These are phyloP conservation scores for Cyprinodon brontotheroides DNA, from an alignment of 2,113 vertebrate species.

Conservation along the genomic window DNA sequence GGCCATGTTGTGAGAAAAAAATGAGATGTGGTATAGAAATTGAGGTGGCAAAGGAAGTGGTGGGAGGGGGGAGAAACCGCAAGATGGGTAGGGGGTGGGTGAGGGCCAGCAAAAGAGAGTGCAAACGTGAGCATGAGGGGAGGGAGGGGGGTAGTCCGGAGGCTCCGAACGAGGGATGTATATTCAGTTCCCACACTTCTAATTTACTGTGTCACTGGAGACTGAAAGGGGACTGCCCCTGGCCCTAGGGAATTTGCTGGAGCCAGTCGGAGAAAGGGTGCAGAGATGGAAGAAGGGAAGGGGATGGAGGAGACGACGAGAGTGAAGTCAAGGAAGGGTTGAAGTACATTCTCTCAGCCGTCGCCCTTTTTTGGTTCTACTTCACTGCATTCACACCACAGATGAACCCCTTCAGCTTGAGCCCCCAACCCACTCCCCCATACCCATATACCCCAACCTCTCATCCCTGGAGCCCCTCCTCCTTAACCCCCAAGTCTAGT, in stretches of 20 bases:
- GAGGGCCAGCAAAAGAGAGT: constrained; percentile 66
- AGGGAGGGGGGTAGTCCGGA: constrained; percentile 43
- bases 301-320: constrained; percentile 22
- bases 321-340: constrained; percentile 48
- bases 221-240: constrained; percentile 83
- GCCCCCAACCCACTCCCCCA: constrained; percentile 13
- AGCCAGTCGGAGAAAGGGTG: constrained; percentile 67
- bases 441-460: constrained; percentile 54
- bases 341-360: constrained; percentile 74
- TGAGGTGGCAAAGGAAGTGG: constrained; percentile 59
- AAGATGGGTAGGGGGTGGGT: constrained; percentile 54
- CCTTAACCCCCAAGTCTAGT: constrained; percentile 55
- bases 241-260: constrained; percentile 70
- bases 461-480: constrained; percentile 68
- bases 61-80: constrained; percentile 32
- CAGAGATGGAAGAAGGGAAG: constrained; percentile 38
- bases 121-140: constrained; percentile 41
- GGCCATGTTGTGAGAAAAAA: constrained; percentile 35
- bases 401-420: constrained; percentile 64
- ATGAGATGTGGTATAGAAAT: constrained; percentile 40
- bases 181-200: constrained; percentile 86
- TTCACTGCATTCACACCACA: constrained; percentile 73
- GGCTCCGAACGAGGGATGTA: constrained; percentile 77
- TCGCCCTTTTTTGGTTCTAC: constrained; percentile 68
- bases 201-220: constrained; percentile 86